Conservation (phyloP, 2,113 vertebrate genomes). For the Beaufortia kweichowensis region DNA sequence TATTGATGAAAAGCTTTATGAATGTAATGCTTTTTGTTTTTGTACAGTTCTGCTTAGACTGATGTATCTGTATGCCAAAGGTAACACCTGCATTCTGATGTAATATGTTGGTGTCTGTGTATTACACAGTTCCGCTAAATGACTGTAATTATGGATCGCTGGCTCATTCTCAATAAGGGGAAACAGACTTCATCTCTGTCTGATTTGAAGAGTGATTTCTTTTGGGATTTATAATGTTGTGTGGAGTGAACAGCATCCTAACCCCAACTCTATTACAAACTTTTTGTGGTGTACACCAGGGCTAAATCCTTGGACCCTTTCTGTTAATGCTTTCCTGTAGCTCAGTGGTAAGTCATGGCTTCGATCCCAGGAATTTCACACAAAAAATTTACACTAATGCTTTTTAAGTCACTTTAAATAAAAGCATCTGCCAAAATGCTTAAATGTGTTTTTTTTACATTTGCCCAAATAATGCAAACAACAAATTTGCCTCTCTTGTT, state of each 20-base stretch:
- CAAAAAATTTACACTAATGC: no score
- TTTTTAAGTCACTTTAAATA: no score
- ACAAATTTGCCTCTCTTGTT: no score
- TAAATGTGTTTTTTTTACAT: no score
- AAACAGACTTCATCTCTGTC: not conserved
- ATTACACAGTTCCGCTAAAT: not conserved
- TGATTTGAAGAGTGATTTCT: not conserved
- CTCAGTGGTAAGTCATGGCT: no score
- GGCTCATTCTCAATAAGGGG: not conserved
- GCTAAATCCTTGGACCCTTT: no score
- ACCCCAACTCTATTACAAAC: not conserved
- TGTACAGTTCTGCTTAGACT: not conserved
- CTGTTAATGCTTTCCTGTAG: no score
- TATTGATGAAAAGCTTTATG: not conserved
- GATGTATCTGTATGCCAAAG: not conserved
- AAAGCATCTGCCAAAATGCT: no score
- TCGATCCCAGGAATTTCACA: no score
- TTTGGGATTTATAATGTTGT: not conserved
- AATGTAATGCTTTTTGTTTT: not conserved
- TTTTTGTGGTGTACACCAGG: not conserved
- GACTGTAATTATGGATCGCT: not conserved
- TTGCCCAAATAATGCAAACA: no score
- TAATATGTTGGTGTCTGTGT: conserved; percentile 8
- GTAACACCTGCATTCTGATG: not conserved
- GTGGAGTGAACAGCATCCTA: not conserved